These are phyloP conservation scores for Gila orcuttii DNA, from an alignment of 2,113 vertebrate species.

Conservation along the genomic window DNA sequence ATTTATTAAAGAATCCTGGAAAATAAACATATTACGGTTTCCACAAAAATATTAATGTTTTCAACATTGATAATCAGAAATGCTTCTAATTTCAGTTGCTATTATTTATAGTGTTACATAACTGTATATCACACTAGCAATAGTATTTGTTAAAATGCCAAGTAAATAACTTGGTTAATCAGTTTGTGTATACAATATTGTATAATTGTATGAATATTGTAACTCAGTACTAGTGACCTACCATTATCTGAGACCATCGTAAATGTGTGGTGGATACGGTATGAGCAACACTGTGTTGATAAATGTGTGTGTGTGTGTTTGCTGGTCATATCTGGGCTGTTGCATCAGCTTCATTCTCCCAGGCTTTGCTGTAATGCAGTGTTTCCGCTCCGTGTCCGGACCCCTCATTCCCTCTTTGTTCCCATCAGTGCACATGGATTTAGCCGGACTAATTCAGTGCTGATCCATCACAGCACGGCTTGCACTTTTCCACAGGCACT, in stretches of 20 bases:
- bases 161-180: background rate
- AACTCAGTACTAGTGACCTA: no score
- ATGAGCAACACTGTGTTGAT: background rate
- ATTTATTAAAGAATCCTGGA: background rate
- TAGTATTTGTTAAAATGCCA: background rate
- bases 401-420: slow-evolving; percentile 42
- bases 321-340: slow-evolving; percentile 22
- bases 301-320: slow-evolving; percentile 22
- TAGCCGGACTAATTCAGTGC: slow-evolving; percentile 25
- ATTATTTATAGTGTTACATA: background rate
- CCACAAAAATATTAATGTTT: background rate
- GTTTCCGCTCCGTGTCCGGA: slow-evolving; percentile 33
- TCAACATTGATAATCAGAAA: background rate
- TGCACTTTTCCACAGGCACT: slow-evolving; percentile 11
- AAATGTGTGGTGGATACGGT: background rate
- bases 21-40: background rate
- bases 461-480: slow-evolving; percentile 35
- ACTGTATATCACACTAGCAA: background rate
- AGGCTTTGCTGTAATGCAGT: slow-evolving; percentile 44
- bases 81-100: background rate
- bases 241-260: background rate
- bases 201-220: no score
- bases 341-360: slow-evolving; percentile 30
- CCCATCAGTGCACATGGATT: slow-evolving; percentile 30
- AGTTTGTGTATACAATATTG: no score